Percentiles rank a stretch among this genome's conserved stretches.
phyloP scores from a whole-genome alignment of 2,113 vertebrate genomes.

The Centropristis striata region DNA sequence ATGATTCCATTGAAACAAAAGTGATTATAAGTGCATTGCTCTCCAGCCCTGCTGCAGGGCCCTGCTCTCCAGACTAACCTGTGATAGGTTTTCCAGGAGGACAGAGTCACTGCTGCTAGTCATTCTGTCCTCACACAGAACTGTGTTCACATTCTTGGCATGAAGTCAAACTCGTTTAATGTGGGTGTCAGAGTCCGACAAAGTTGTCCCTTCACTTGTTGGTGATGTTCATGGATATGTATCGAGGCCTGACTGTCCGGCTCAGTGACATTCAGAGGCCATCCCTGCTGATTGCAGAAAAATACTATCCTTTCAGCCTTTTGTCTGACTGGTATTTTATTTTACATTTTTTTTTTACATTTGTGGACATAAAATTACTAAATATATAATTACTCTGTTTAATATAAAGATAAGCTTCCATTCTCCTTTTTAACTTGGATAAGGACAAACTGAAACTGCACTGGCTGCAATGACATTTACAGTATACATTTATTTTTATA shows the following conservation, averaged over 20 bases:
- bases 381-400: neutral
- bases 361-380: neutral
- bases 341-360: neutral
- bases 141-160: constrained; percentile 58
- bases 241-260: constrained; percentile 34
- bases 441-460: neutral
- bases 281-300: constrained; percentile 33
- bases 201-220: constrained; percentile 37
- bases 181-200: constrained; percentile 44
- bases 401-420: neutral
- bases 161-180: constrained; percentile 56
- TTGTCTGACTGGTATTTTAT: neutral
- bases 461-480: constrained; percentile 7
- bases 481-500: constrained; percentile 15
- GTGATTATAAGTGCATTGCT: neutral
- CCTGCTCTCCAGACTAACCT: constrained; percentile 40
- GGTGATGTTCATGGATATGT: constrained; percentile 47
- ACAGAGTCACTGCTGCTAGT: constrained; percentile 48
- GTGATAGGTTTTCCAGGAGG: constrained; percentile 33
- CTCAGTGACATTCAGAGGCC: constrained; percentile 5
- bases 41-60: neutral
- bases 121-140: constrained; percentile 55
- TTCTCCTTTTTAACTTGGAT: neutral
- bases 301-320: neutral
- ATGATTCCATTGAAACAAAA: too few relatives aligned